Evolutionary conservation across 1,140 invertebrate genomes (phyloP).

Genomic region (Zaprionus davidi): DNA sequence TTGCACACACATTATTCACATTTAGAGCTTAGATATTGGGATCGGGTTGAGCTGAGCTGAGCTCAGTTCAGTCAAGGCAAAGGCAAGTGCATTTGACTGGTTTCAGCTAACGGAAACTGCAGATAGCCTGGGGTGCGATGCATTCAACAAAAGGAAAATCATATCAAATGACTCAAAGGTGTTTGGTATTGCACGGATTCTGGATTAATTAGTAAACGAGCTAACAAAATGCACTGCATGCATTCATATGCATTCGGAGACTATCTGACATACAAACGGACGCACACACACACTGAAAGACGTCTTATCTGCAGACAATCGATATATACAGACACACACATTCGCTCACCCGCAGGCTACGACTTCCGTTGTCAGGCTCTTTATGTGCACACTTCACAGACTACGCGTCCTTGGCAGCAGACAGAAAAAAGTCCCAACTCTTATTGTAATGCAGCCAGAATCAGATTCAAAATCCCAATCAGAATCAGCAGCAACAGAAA

Average conservation of each 20-base stretch:
- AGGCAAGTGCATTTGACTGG: slow-evolving; percentile 21
- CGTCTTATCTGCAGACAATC: slow-evolving; percentile 12
- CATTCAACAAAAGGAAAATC: neutral
- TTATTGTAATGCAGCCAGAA: slow-evolving; percentile 41
- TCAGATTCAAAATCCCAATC: slow-evolving; percentile 18
- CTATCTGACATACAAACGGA: neutral
- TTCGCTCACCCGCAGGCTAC: slow-evolving; percentile 5
- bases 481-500: slow-evolving; percentile 22
- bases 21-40: slow-evolving; percentile 1
- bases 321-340: slow-evolving; percentile 6
- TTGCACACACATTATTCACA: slow-evolving; percentile 9
- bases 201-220: slow-evolving; percentile 24
- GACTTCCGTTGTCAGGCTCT: slow-evolving; percentile 42
- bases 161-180: slow-evolving; percentile 12
- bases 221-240: slow-evolving; percentile 2
- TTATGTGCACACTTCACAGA: slow-evolving; percentile 14
- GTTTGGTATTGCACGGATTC: neutral
- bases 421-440: slow-evolving; percentile 30
- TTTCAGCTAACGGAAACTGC: slow-evolving; percentile 21
- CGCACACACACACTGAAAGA: neutral
- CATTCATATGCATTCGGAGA: neutral
- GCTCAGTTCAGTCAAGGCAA: neutral
- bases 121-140: slow-evolving; percentile 3
- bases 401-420: slow-evolving; percentile 44
- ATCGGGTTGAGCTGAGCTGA: neutral